A percentile compares a stretch with the other conserved stretches of the same genome.
These are phyloP conservation scores for Drosophila baimaii DNA, from an alignment of 1,140 invertebrate genomes.

Conservation along the genomic window DNA sequence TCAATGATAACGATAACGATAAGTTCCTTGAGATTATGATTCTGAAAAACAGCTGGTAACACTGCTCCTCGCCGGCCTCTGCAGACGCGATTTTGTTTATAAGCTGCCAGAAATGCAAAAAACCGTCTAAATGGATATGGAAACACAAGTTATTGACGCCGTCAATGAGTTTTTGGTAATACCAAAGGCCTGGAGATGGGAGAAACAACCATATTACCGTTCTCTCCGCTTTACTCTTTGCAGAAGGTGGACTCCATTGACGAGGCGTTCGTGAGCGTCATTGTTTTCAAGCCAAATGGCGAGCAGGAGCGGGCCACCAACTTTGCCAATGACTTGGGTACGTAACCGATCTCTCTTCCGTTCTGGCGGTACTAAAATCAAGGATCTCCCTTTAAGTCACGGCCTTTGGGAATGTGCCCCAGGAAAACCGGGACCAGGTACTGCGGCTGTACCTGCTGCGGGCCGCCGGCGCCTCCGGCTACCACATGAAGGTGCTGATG, in stretches of 20 bases:
- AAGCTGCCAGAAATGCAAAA: conserved; percentile 40
- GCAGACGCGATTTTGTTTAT: conserved; percentile 56
- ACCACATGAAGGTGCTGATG: conserved; percentile 89
- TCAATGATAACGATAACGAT: too few relatives aligned
- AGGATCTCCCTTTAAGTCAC: conserved; percentile 78
- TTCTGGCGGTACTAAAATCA: neutral
- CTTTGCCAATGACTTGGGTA: conserved; percentile 87
- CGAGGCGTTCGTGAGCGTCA: conserved; percentile 93
- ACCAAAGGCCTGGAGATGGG: neutral
- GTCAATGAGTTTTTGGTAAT: conserved; percentile 78
- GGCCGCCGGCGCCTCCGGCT: conserved; percentile 89
- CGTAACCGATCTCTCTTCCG: conserved; percentile 14
- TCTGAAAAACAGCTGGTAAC: neutral
- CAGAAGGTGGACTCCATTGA: conserved; percentile 93
- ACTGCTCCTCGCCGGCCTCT: conserved; percentile 5
- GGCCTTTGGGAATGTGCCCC: conserved; percentile 85
- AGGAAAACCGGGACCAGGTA: conserved; percentile 89
- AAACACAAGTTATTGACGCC: conserved; percentile 71
- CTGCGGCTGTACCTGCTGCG: conserved; percentile 89
- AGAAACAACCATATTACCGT: neutral
- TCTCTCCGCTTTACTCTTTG: neutral
- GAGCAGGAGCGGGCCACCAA: conserved; percentile 88
- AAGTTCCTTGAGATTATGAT: neutral
- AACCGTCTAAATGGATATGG: conserved; percentile 59
- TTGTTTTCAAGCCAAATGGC: conserved; percentile 89